A percentile compares a stretch with the other conserved stretches of the same genome.
Conservation (phyloP, 92 coral and sea anemone species). For the Nematostella vectensis region DNA sequence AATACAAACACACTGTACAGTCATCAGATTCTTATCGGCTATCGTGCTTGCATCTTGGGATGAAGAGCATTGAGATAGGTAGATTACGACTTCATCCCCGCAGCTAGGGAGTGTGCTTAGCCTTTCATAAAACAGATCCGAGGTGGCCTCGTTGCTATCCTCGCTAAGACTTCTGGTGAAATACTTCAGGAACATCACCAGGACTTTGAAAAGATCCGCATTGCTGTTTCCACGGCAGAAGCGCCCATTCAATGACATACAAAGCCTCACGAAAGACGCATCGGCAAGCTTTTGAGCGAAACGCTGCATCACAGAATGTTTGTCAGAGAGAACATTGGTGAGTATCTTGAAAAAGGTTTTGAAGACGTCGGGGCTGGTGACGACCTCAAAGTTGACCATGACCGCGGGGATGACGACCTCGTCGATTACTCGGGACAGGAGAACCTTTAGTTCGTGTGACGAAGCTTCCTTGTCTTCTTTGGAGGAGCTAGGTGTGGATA, state of each 20-base stretch:
- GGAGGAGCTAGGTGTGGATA: slow-evolving; percentile 4
- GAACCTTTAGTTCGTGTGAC: slow-evolving; percentile 14
- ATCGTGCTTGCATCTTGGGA: slow-evolving; percentile 30
- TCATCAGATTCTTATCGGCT: slow-evolving; percentile 52
- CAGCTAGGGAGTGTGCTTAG: slow-evolving; percentile 28
- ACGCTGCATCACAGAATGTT: slow-evolving; percentile 3
- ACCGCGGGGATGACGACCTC: slow-evolving; percentile 76
- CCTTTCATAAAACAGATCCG: slow-evolving; percentile 7
- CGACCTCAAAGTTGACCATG: slow-evolving; percentile 49
- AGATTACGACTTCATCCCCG: slow-evolving; percentile 24
- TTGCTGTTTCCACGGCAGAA: slow-evolving; percentile 22
- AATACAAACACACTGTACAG: slow-evolving; percentile 59
- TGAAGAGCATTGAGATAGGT: slow-evolving; percentile 51
- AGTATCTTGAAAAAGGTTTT: slow-evolving; percentile 60
- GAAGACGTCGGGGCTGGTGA: slow-evolving; percentile 45
- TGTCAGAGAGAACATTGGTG: slow-evolving; percentile 33
- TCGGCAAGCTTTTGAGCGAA: slow-evolving; percentile 69
- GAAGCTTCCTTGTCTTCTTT: slow-evolving; percentile 16
- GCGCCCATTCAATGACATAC: slow-evolving; percentile 53
- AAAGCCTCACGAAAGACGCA: slow-evolving; percentile 65
- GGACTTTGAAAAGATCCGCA: slow-evolving; percentile 17
- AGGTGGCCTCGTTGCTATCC: slow-evolving; percentile 8
- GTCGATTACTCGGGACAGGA: slow-evolving; percentile 56
- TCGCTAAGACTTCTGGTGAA: slow-evolving; percentile 29
- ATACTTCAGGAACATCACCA: slow-evolving; percentile 38